phyloP scores from a whole-genome alignment of 2,797 vertebrate genomes.

The Synaphobranchus kaupii region DNA sequence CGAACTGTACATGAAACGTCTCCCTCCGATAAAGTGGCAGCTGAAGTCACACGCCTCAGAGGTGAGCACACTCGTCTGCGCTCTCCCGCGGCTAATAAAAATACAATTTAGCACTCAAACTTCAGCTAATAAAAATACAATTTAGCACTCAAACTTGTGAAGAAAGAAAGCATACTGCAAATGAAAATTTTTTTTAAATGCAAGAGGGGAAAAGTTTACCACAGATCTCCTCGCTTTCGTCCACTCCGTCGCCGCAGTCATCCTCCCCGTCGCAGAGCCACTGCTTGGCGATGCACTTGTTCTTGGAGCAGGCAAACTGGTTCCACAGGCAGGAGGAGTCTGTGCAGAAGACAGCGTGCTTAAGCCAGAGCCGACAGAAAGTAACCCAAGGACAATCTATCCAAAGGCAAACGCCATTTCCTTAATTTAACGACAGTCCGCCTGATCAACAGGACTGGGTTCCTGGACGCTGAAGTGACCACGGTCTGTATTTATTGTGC shows the following conservation, averaged over 20 bases:
- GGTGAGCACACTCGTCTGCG: background rate
- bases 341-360: slow-evolving; percentile 52
- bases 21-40: background rate
- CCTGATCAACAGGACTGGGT: background rate
- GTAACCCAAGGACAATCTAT: slow-evolving; percentile 42
- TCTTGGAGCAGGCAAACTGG: slow-evolving; percentile 95
- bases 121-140: too few relatives aligned
- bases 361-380: slow-evolving; percentile 54
- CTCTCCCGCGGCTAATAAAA: too few relatives aligned
- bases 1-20: too few relatives aligned
- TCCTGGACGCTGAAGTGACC: background rate
- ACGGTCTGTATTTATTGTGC: background rate
- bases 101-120: too few relatives aligned
- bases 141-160: too few relatives aligned
- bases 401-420: too few relatives aligned
- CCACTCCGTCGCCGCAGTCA: slow-evolving; percentile 91
- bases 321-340: slow-evolving; percentile 97
- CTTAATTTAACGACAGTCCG: background rate
- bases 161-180: too few relatives aligned
- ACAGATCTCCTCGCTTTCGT: slow-evolving; percentile 90
- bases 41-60: slow-evolving; percentile 11
- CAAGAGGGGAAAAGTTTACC: slow-evolving; percentile 65
- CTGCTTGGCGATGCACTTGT: slow-evolving; percentile 95
- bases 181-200: slow-evolving; percentile 2
- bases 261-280: slow-evolving; percentile 97